These are phyloP conservation scores for Haemorhous mexicanus DNA, from an alignment of 2,113 vertebrate species.

Conservation along the genomic window DNA sequence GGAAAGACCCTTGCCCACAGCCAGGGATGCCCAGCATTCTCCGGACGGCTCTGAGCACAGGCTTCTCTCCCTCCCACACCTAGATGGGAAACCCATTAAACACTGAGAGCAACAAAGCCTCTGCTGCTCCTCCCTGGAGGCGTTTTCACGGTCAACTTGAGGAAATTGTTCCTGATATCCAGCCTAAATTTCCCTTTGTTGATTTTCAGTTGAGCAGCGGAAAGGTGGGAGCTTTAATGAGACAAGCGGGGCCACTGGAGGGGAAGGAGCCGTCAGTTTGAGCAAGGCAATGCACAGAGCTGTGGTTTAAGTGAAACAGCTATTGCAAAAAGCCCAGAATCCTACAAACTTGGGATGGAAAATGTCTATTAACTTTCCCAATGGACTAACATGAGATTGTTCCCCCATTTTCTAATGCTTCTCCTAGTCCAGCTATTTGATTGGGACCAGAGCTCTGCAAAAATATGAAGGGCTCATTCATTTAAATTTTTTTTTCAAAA, in stretches of 20 bases:
- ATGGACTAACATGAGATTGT: background rate
- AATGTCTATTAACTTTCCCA: conserved; percentile 47
- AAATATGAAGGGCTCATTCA: background rate
- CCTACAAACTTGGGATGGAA: conserved; percentile 42
- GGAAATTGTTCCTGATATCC: conserved; percentile 56
- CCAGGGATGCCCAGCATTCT: background rate
- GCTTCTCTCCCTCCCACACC: background rate
- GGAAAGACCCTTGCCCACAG: background rate
- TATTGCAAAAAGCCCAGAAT: background rate
- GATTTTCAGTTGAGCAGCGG: conserved; percentile 50
- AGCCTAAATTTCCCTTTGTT: conserved; percentile 55
- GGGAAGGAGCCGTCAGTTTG: conserved; percentile 55
- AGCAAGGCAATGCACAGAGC: conserved; percentile 49
- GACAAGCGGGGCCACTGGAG: conserved; percentile 35
- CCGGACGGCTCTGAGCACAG: fast-evolving
- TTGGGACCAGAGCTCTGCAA: conserved; percentile 40
- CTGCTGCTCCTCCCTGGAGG: background rate
- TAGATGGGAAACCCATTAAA: conserved; percentile 58
- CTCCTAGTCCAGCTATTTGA: conserved; percentile 52
- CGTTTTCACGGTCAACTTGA: conserved; percentile 36
- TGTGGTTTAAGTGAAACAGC: conserved; percentile 7
- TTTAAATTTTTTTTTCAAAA: background rate
- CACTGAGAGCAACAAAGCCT: background rate
- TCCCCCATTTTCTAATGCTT: conserved; percentile 47
- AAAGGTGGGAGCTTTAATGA: conserved; percentile 66